A percentile compares a stretch with the other conserved stretches of the same genome.
Evolutionary conservation across 2,888 invertebrate genomes (phyloP).

Genomic region (Trichogramma evanescens): DNA sequence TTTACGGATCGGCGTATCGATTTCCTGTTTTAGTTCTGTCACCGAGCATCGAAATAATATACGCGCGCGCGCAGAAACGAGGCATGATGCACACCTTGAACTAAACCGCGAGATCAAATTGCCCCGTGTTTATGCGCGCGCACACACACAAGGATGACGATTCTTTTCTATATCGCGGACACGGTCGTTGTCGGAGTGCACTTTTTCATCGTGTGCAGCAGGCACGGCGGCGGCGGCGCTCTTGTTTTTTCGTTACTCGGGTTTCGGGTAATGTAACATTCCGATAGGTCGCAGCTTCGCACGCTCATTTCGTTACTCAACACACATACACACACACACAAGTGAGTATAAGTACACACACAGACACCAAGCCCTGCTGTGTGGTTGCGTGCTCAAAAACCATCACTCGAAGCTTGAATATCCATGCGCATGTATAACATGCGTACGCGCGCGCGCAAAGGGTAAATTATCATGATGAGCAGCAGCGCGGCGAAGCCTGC

Average conservation of each 20-base stretch:
- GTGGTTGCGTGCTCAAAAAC: constrained; percentile 6
- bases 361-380: constrained; percentile 19
- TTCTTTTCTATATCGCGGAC: neutral
- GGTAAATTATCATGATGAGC: too few species aligned
- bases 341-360: too few species aligned
- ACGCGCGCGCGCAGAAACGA: neutral
- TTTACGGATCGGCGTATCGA: too few species aligned
- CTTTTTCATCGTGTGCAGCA: too few species aligned
- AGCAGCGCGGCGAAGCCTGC: too few species aligned
- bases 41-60: too few species aligned
- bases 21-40: too few species aligned
- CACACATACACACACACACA: too few species aligned
- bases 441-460: too few species aligned
- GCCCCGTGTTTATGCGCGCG: constrained; percentile 22
- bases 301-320: constrained; percentile 4
- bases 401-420: constrained; percentile 5
- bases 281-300: constrained; percentile 16
- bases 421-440: neutral
- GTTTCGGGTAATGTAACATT: constrained; percentile 4
- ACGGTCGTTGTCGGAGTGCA: too few species aligned
- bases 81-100: neutral
- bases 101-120: constrained; percentile 35
- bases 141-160: neutral
- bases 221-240: neutral
- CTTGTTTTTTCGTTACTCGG: constrained; percentile 11